Evolutionary conservation across 2,888 invertebrate species (phyloP).

Genomic region (Archips xylosteana): DNA sequence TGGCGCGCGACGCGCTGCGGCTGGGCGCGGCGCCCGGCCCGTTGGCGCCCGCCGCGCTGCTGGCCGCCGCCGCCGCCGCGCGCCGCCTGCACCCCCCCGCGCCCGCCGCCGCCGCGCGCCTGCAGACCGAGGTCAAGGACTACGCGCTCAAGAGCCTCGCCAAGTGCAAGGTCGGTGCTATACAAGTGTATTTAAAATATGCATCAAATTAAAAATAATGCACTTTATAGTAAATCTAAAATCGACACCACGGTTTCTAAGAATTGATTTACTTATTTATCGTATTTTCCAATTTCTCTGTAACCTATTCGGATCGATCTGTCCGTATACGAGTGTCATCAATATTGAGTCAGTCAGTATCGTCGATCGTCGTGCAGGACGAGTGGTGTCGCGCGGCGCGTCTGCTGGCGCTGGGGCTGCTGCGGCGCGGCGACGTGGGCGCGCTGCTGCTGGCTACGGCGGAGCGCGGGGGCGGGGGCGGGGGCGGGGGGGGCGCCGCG

Average conservation of each 20-base stretch:
- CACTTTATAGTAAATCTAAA: no score
- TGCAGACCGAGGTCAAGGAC: conserved; percentile 42
- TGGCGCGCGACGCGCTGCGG: conserved; percentile 40
- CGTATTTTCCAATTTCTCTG: no score
- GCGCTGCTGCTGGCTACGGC: conserved; percentile 59
- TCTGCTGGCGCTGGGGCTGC: conserved; percentile 63
- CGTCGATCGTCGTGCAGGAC: conserved; percentile 44
- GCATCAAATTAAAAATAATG: no score
- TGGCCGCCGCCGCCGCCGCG: no score
- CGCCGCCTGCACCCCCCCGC: conserved; percentile 22
- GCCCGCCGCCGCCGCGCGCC: conserved; percentile 29
- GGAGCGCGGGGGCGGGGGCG: conserved; percentile 39
- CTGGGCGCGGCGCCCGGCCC: conserved; percentile 37
- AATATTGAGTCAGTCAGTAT: not conserved
- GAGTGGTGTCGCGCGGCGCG: conserved; percentile 54
- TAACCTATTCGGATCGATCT: no score
- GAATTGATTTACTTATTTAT: no score
- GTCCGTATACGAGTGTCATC: no score
- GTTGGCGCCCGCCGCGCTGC: no score
- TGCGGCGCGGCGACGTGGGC: conserved; percentile 57
- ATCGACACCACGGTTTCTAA: no score
- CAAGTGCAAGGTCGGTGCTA: conserved; percentile 48
- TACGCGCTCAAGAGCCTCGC: conserved; percentile 47
- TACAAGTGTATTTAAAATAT: no score
- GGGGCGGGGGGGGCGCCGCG: conserved; percentile 21